Conservation (phyloP, 2,113 vertebrate species). For the Silurus glanis region DNA sequence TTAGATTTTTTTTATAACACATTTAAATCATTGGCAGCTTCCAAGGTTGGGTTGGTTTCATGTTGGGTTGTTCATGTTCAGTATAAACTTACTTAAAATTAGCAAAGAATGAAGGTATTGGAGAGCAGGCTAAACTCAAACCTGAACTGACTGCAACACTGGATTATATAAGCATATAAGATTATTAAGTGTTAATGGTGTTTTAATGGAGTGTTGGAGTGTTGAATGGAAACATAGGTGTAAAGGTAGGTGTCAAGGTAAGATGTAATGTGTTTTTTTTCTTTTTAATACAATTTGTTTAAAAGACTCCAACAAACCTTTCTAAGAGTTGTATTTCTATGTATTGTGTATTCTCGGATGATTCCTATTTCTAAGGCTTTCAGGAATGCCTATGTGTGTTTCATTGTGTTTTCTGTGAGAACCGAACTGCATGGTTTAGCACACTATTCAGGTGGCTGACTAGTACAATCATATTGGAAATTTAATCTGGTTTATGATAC, state of each 20-base stretch:
- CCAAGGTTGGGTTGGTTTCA: background rate
- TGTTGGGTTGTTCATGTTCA: background rate
- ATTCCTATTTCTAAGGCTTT: background rate
- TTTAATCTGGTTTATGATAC: slow-evolving; percentile 42
- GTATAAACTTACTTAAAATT: background rate
- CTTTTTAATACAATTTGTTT: background rate
- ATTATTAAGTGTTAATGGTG: too few relatives aligned
- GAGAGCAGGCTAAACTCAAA: background rate
- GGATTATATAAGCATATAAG: too few relatives aligned
- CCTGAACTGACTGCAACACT: background rate
- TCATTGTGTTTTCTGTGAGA: background rate
- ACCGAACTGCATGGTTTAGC: slow-evolving; percentile 40
- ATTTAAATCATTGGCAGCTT: background rate
- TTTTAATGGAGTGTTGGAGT: too few relatives aligned
- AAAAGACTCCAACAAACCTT: background rate
- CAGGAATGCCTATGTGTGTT: background rate
- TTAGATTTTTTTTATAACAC: background rate
- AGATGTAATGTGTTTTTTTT: background rate
- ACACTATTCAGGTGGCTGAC: slow-evolving; percentile 33
- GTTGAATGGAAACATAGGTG: too few relatives aligned
- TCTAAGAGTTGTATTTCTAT: background rate
- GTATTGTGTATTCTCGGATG: background rate
- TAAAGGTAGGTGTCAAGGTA: background rate
- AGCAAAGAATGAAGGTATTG: background rate
- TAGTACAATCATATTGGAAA: slow-evolving; percentile 35